A percentile compares a stretch with the other conserved stretches of the same genome.
phyloP scores from a whole-genome alignment of 2,888 invertebrate species.

The Philopedon plagiatum region DNA sequence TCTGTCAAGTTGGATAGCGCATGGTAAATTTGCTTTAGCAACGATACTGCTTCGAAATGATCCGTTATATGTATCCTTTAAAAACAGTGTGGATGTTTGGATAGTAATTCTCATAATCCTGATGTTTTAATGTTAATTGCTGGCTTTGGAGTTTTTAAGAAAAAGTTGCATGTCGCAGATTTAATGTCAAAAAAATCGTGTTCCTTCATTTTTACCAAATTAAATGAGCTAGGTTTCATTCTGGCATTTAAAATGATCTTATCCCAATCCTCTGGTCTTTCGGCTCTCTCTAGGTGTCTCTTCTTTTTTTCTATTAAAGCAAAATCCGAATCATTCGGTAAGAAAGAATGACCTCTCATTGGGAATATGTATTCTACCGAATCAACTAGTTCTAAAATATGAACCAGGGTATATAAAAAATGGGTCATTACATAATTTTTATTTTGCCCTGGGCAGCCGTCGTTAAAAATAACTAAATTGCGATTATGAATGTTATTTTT shows the following conservation, averaged over 20 bases:
- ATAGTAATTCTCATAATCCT: constrained; percentile 41
- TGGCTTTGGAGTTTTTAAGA: constrained; percentile 39
- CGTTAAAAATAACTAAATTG: too few species aligned
- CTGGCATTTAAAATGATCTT: constrained; percentile 37
- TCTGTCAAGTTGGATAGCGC: constrained; percentile 23
- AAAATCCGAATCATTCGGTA: too few species aligned
- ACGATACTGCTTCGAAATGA: constrained; percentile 29
- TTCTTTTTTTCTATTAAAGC: constrained; percentile 33
- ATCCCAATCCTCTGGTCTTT: constrained; percentile 36
- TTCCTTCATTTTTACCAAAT: constrained; percentile 41
- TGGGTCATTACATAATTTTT: too few species aligned
- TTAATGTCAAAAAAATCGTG: constrained; percentile 41
- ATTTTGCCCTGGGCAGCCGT: too few species aligned
- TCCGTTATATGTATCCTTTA: constrained; percentile 19
- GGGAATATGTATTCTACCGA: too few species aligned
- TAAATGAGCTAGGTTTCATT: constrained; percentile 39
- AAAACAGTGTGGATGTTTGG: constrained; percentile 28
- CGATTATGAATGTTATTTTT: too few species aligned
- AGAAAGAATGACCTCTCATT: too few species aligned
- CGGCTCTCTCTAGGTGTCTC: constrained; percentile 36
- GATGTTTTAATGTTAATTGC: constrained; percentile 56
- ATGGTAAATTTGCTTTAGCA: constrained; percentile 24
- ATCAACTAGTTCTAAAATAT: too few species aligned
- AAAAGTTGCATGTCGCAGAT: constrained; percentile 42
- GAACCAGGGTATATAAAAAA: too few species aligned